These are phyloP conservation scores for Lutjanus argentimaculatus DNA, from an alignment of 2,797 vertebrate species.

Conservation along the genomic window DNA sequence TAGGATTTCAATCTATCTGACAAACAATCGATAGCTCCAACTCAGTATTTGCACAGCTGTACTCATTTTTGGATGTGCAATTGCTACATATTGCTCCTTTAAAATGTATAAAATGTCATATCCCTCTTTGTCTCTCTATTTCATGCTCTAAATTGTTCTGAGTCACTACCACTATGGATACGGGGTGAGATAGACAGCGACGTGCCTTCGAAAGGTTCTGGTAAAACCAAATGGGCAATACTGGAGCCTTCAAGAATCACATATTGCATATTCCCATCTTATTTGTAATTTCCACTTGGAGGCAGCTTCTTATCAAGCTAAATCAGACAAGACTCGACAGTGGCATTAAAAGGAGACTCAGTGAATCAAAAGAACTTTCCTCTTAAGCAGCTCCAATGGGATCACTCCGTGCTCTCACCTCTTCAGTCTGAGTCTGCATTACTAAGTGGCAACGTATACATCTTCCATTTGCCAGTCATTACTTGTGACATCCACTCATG, in stretches of 20 bases:
- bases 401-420: conserved; percentile 37
- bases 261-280: conserved; percentile 20
- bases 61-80: too few species aligned
- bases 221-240: conserved; percentile 8
- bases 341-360: conserved; percentile 37
- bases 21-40: too few species aligned
- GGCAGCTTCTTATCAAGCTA: conserved; percentile 28
- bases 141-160: conserved; percentile 5
- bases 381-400: conserved; percentile 23
- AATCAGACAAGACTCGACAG: conserved; percentile 30
- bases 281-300: conserved; percentile 28
- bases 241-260: conserved; percentile 10
- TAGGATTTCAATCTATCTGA: too few species aligned
- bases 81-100: too few species aligned
- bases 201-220: neutral
- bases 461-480: conserved; percentile 42
- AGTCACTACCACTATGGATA: neutral
- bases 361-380: conserved; percentile 39
- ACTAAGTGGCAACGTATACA: conserved; percentile 21
- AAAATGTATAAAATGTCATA: too few species aligned
- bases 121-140: neutral
- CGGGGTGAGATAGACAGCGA: neutral
- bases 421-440: conserved; percentile 12
- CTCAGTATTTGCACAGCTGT: too few species aligned
- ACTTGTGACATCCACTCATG: conserved; percentile 35